A percentile compares a stretch with the other conserved stretches of the same genome.
Conservation (phyloP, 2,888 invertebrate species). For the Cephalotes varians region DNA sequence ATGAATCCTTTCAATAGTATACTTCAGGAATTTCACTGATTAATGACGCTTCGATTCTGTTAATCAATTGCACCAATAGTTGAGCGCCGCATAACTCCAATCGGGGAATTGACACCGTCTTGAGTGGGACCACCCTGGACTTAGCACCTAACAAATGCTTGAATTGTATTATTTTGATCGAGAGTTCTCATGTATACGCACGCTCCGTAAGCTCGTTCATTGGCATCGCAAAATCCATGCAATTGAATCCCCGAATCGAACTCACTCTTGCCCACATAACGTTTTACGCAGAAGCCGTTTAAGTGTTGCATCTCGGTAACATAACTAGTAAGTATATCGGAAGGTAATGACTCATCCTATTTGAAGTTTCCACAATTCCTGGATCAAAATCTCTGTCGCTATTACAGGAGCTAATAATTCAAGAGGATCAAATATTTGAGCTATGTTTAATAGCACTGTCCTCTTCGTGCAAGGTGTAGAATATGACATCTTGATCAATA, state of each 20-base stretch:
- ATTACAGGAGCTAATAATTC: not conserved
- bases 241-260: not conserved
- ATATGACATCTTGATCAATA: not conserved
- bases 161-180: accelerated
- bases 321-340: not conserved
- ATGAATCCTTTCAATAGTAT: not conserved
- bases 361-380: not conserved
- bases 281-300: not conserved
- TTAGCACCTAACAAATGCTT: not conserved
- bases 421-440: not conserved
- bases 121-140: not conserved
- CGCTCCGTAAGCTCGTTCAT: not conserved
- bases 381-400: not conserved
- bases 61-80: not conserved
- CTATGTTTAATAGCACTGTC: not conserved
- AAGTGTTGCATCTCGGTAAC: not conserved
- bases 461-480: not conserved
- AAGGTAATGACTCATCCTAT: not conserved
- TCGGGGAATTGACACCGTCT: not conserved
- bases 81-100: not conserved
- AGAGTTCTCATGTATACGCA: not conserved
- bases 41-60: not conserved
- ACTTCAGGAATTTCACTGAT: not conserved
- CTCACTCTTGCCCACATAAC: too few relatives aligned
- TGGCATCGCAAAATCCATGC: not conserved